Percentiles rank a stretch among this genome's conserved stretches.
Conservation (phyloP, 2,888 invertebrate species). For the Yponomeuta cagnagella region DNA sequence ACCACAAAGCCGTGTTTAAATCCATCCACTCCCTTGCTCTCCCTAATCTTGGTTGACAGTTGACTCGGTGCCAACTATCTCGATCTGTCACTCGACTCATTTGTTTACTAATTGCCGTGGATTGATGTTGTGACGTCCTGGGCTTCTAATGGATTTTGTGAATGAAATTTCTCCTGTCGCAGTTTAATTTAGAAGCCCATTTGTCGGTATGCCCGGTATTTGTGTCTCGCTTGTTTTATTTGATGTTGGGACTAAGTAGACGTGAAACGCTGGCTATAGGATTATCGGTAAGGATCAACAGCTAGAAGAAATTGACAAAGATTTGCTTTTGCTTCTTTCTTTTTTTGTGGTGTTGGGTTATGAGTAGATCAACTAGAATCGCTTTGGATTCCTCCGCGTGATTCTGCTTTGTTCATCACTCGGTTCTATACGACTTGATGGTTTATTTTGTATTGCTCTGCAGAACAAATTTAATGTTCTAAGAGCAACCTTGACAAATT, state of each 20-base stretch:
- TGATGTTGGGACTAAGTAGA: conserved; percentile 18
- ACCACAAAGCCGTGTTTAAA: neutral
- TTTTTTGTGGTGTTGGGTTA: conserved; percentile 42
- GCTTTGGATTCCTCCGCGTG: neutral
- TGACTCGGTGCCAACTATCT: conserved; percentile 65
- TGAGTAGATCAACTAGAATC: conserved; percentile 50
- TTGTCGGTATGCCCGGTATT: conserved; percentile 34
- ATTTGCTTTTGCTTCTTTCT: neutral
- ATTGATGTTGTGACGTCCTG: conserved; percentile 34
- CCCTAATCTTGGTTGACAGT: conserved; percentile 26
- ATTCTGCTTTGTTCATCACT: neutral
- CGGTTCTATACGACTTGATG: neutral
- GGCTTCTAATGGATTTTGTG: conserved; percentile 71
- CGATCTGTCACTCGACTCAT: conserved; percentile 69
- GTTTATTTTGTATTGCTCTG: neutral
- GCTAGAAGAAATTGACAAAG: too few species aligned
- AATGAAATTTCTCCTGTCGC: conserved; percentile 48
- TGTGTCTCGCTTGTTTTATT: conserved; percentile 38
- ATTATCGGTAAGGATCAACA: neutral
- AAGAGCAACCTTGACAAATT: neutral
- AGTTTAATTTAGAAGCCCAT: conserved; percentile 41
- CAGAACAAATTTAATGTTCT: neutral
- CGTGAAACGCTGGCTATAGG: neutral
- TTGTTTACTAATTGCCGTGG: conserved; percentile 68
- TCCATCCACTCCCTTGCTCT: conserved; percentile 5